Evolutionary conservation across 2,888 invertebrate genomes (phyloP).

Genomic region (Eubasilissa splendida): DNA sequence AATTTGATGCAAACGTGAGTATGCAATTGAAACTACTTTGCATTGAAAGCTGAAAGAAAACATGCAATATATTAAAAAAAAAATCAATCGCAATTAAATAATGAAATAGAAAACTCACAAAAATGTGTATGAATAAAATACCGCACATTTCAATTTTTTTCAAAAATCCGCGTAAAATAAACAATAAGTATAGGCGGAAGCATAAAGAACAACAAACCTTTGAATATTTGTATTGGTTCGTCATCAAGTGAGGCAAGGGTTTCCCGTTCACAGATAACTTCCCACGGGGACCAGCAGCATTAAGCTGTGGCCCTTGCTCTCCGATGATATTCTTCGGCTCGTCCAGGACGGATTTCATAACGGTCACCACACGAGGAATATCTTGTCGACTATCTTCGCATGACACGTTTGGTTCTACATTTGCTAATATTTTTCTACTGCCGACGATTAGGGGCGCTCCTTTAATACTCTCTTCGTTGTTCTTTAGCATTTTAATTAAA

Average conservation of each 20-base stretch:
- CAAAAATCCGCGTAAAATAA: too few relatives aligned
- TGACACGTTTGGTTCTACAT: not conserved
- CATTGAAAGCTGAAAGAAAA: too few relatives aligned
- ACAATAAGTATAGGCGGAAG: too few relatives aligned
- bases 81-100: too few relatives aligned
- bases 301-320: slow-evolving; percentile 3
- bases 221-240: slow-evolving; percentile 15
- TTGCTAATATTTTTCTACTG: not conserved
- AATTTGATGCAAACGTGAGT: too few relatives aligned
- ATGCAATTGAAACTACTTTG: too few relatives aligned
- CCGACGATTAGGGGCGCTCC: not conserved
- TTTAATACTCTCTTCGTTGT: not conserved
- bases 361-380: slow-evolving; percentile 33
- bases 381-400: not conserved
- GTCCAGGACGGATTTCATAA: slow-evolving; percentile 42
- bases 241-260: slow-evolving; percentile 22
- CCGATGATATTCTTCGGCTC: slow-evolving; percentile 42
- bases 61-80: too few relatives aligned
- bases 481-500: not conserved
- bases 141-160: too few relatives aligned
- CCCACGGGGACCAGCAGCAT: not conserved
- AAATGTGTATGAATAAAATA: too few relatives aligned
- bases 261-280: slow-evolving; percentile 17
- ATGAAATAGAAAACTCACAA: too few relatives aligned
- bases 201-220: slow-evolving; percentile 18